These are phyloP conservation scores for Campylomormyrus numenius DNA, from an alignment of 2,113 vertebrate genomes.

Conservation along the genomic window DNA sequence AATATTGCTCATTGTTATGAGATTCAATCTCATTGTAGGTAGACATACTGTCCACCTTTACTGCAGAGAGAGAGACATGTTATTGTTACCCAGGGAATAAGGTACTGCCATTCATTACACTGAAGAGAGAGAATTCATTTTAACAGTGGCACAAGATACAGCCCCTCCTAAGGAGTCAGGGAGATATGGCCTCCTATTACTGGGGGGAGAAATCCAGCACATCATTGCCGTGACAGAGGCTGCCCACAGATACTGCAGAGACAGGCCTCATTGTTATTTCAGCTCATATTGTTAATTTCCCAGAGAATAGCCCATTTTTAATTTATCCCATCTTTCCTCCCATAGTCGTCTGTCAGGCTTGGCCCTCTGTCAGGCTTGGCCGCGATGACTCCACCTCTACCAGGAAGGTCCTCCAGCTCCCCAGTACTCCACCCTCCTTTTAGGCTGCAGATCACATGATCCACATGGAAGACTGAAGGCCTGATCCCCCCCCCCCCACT, in stretches of 20 bases:
- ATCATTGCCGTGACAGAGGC: neutral
- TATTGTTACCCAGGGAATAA: neutral
- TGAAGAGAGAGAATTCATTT: neutral
- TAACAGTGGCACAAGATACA: neutral
- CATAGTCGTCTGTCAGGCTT: neutral
- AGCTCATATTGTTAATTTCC: neutral
- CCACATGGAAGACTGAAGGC: neutral
- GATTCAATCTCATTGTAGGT: neutral
- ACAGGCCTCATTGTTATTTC: neutral
- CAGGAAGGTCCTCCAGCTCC: neutral
- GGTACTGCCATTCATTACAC: neutral
- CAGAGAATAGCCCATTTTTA: neutral
- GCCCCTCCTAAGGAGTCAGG: neutral
- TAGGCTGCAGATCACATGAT: neutral
- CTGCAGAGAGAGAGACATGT: neutral
- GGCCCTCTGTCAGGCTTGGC: neutral
- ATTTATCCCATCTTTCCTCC: neutral
- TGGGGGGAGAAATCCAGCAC: neutral
- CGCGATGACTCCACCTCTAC: neutral
- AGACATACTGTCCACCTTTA: slow-evolving; percentile 3
- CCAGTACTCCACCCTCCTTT: neutral
- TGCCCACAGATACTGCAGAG: neutral
- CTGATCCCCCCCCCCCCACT: neutral
- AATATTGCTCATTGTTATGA: neutral
- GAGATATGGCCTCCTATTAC: neutral